Conservation (phyloP, 2,888 invertebrate species). For the Noctua comes region DNA sequence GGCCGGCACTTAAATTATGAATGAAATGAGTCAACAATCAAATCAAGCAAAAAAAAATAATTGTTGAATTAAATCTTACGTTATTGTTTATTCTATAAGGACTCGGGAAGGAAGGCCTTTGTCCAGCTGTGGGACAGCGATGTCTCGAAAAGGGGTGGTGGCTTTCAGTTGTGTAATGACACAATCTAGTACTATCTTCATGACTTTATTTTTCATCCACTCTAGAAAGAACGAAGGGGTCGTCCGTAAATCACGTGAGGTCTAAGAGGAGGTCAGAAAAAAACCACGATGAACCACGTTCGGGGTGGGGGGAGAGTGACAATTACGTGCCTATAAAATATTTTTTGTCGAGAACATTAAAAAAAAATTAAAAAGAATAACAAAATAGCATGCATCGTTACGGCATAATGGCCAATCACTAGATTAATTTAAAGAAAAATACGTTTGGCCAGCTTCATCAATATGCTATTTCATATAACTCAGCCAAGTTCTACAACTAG, state of each 20-base stretch:
- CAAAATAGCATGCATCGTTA: not conserved
- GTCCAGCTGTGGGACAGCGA: not conserved
- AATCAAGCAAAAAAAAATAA: not conserved
- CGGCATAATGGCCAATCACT: not conserved
- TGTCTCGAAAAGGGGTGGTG: not conserved
- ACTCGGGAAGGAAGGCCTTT: not conserved
- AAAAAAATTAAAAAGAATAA: not conserved
- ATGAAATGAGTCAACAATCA: slow-evolving; percentile 33
- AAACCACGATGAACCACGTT: too few relatives aligned
- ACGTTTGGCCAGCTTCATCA: not conserved
- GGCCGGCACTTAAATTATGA: slow-evolving; percentile 33
- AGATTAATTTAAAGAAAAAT: not conserved
- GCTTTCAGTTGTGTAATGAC: not conserved
- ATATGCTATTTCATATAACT: not conserved
- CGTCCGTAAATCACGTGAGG: too few relatives aligned
- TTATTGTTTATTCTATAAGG: not conserved
- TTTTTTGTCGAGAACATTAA: too few relatives aligned
- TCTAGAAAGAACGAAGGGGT: too few relatives aligned
- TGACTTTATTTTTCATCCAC: too few relatives aligned
- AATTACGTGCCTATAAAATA: too few relatives aligned
- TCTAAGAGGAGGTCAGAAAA: too few relatives aligned
- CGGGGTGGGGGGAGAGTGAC: too few relatives aligned
- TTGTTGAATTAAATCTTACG: not conserved
- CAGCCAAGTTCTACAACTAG: not conserved
- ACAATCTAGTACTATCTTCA: not conserved